A percentile compares a stretch with the other conserved stretches of the same genome.
Evolutionary conservation across 2,797 vertebrate species (phyloP).

Genomic region (Poecilia wingei): DNA sequence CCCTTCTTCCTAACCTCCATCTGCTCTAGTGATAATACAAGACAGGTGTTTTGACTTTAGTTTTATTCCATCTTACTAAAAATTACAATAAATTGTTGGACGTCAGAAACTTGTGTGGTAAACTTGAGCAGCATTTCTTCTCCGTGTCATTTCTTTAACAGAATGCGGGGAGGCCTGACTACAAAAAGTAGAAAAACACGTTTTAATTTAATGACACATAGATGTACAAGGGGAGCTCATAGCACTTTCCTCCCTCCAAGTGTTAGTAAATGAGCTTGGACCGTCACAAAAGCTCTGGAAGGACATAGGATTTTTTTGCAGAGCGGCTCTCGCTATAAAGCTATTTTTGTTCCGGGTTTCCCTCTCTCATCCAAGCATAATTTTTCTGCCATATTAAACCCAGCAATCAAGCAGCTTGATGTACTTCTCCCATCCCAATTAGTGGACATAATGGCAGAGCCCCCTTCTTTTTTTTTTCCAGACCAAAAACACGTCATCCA

Average conservation of each 20-base stretch:
- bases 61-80: neutral
- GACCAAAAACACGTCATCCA: constrained; percentile 29
- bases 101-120: neutral
- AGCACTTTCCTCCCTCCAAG: neutral
- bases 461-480: constrained; percentile 11
- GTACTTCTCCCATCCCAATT: constrained; percentile 15
- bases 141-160: neutral
- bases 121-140: neutral
- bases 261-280: constrained; percentile 2
- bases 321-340: neutral
- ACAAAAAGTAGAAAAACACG: neutral
- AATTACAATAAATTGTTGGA: neutral
- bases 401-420: constrained; percentile 5
- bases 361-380: neutral
- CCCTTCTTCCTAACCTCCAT: neutral
- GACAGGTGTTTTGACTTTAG: neutral
- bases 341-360: constrained; percentile 2
- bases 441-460: constrained; percentile 27
- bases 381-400: constrained; percentile 1
- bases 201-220: neutral
- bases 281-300: neutral
- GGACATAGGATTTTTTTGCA: neutral
- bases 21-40: neutral
- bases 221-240: neutral
- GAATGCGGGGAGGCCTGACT: neutral